These are phyloP conservation scores for Apotomis capreana DNA, from an alignment of 2,888 invertebrate species.

Conservation along the genomic window DNA sequence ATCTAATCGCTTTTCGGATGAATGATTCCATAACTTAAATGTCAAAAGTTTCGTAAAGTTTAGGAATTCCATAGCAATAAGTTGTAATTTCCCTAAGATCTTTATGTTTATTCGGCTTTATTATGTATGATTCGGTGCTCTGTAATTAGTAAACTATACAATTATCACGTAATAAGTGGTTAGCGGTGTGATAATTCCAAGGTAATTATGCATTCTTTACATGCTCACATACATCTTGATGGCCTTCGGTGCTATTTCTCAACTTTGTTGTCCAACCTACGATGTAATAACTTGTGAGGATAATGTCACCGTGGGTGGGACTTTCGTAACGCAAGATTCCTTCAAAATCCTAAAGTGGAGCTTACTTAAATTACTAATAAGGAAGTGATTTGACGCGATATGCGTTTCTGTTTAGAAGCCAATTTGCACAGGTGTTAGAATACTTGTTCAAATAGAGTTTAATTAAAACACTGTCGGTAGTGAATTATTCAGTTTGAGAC, in stretches of 20 bases:
- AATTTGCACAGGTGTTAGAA: constrained; percentile 38
- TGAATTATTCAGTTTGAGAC: constrained; percentile 27
- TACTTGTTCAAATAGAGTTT: constrained; percentile 11
- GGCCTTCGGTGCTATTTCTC: constrained; percentile 79
- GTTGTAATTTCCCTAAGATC: not conserved
- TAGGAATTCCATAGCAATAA: constrained; percentile 32
- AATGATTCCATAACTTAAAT: constrained; percentile 36
- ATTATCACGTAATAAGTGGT: constrained; percentile 20
- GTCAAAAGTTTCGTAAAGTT: constrained; percentile 43
- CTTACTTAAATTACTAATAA: constrained; percentile 34
- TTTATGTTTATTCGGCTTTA: constrained; percentile 15
- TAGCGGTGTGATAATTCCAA: constrained; percentile 31
- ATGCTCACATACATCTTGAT: constrained; percentile 53
- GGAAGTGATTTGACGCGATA: constrained; percentile 28
- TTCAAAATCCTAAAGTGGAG: constrained; percentile 46
- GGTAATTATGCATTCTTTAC: constrained; percentile 41
- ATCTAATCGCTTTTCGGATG: constrained; percentile 21
- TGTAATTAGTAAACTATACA: constrained; percentile 20
- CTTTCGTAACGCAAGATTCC: constrained; percentile 65
- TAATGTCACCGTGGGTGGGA: constrained; percentile 66
- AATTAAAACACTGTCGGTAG: constrained; percentile 13
- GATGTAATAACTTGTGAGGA: constrained; percentile 61
- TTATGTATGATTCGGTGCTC: constrained; percentile 21
- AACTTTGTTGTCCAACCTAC: constrained; percentile 69
- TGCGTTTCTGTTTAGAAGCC: constrained; percentile 20